Evolutionary conservation across 2,888 invertebrate species (phyloP).

Genomic region (Auanema freiburgensis): DNA sequence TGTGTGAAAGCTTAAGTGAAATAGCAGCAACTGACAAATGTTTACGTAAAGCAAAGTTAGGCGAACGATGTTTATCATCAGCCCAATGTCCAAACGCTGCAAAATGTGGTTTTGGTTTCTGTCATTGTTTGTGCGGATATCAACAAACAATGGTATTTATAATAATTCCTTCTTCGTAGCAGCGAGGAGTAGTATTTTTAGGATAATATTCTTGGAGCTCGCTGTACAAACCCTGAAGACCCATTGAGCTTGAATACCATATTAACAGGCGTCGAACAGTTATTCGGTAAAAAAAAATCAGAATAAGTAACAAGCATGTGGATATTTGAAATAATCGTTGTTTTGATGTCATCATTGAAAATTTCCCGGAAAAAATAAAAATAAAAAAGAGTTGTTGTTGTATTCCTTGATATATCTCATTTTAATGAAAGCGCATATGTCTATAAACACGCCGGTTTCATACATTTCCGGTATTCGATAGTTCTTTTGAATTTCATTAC

Average conservation of each 20-base stretch:
- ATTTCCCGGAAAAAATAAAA: background rate
- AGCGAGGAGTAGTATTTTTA: constrained; percentile 21
- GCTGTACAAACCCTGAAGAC: constrained; percentile 62
- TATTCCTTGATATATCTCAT: background rate
- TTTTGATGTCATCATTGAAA: background rate
- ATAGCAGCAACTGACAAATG: constrained; percentile 39
- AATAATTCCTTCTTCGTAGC: constrained; percentile 2
- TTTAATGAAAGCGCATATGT: background rate
- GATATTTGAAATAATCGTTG: background rate
- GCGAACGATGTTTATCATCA: constrained; percentile 45
- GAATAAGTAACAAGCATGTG: background rate
- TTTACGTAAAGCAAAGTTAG: constrained; percentile 31
- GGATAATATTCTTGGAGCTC: constrained; percentile 47
- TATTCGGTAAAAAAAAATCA: constrained; percentile 42
- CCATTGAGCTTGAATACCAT: constrained; percentile 57
- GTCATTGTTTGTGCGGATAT: constrained; percentile 61
- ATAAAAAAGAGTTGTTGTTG: background rate
- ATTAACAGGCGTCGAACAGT: constrained; percentile 49
- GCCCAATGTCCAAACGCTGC: constrained; percentile 57
- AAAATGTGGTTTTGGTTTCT: constrained; percentile 61
- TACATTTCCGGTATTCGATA: too few species aligned
- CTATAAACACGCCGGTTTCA: too few species aligned
- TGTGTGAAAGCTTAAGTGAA: constrained; percentile 41
- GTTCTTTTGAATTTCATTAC: too few species aligned
- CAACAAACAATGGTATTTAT: constrained; percentile 35